These are phyloP conservation scores for Megalops cyprinoides DNA, from an alignment of 2,797 vertebrate genomes.

Conservation along the genomic window DNA sequence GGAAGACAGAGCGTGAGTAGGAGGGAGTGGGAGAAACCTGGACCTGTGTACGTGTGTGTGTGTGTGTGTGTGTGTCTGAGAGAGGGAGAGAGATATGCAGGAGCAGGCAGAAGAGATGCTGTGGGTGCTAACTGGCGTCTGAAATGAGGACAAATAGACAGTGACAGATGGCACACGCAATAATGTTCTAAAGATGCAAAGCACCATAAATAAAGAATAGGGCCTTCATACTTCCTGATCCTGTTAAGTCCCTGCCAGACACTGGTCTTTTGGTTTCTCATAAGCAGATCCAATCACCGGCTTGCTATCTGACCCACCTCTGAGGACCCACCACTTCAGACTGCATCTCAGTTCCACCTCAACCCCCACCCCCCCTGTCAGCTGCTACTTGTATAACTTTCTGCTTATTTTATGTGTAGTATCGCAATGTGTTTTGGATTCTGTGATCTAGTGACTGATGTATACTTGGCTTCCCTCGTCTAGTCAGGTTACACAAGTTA, in stretches of 20 bases:
- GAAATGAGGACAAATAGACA: constrained; percentile 15
- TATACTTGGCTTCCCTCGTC: too few relatives aligned
- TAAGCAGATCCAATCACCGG: neutral
- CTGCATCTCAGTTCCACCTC: too few relatives aligned
- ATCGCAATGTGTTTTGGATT: too few relatives aligned
- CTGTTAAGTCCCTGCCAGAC: neutral
- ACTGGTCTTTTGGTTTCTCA: neutral
- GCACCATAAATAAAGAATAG: neutral
- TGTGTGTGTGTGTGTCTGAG: neutral
- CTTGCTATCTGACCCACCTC: too few relatives aligned
- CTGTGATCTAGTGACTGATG: too few relatives aligned
- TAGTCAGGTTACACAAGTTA: too few relatives aligned
- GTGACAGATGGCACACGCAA: neutral
- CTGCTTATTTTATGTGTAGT: too few relatives aligned
- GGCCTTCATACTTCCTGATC: neutral
- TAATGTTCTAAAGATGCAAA: neutral
- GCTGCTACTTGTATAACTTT: too few relatives aligned
- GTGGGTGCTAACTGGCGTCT: neutral
- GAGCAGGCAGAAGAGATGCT: neutral
- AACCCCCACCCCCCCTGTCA: too few relatives aligned
- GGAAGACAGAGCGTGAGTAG: neutral
- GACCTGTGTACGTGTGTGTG: neutral
- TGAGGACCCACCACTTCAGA: too few relatives aligned
- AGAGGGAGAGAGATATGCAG: constrained; percentile 26
- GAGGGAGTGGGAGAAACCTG: neutral